Evolutionary conservation across 1,140 invertebrate genomes (phyloP), one percentile per base, ranked within the genome.

Genomic region (Sarcophaga bullata): DNA sequence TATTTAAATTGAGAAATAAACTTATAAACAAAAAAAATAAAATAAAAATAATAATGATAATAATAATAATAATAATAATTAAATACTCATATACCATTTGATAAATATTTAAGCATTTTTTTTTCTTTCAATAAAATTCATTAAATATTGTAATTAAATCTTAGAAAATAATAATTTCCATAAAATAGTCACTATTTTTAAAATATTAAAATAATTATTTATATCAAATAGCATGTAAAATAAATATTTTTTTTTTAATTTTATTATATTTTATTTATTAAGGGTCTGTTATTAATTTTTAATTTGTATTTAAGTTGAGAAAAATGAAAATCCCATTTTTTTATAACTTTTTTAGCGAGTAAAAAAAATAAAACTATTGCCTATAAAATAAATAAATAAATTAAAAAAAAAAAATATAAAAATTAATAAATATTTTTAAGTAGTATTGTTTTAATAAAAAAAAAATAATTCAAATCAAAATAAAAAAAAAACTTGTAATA

Each of bases 21-120:
- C n/a, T n/a, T n/a, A n/a, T n/a, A n/a, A n/a, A n/a, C n/a, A n/a
- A n/a, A n/a, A n/a, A n/a, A n/a, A n/a, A n/a, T n/a, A n/a, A n/a
- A n/a, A n/a, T n/a, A n/a, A n/a, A n/a, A n/a, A n/a, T n/a, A n/a
- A n/a, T n/a, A n/a, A n/a, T n/a, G n/a, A n/a, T n/a, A n/a, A n/a
- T n/a, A n/a, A n/a, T n/a, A n/a, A n/a, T n/a, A n/a, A 78, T 50
- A 80, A 80, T 7, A 80, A 37, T 37, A 76, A 75, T 37, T 46
- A 8, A 73, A 76, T 76, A 76, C 73, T 76, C 73, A 76, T 76
- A 48, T 47, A 76, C 48, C 75, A 78, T 78, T 78, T 78, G 8
- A 17, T 50, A 78, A 76, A 78, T 78, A 78, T 78, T 78, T 78
- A 78, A 78, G 75, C 75, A 78, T 76, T 52, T 78, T 72, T n/a